Evolutionary conservation across 2,888 invertebrate species (phyloP).

Genomic region (Protodeltote pygarga): DNA sequence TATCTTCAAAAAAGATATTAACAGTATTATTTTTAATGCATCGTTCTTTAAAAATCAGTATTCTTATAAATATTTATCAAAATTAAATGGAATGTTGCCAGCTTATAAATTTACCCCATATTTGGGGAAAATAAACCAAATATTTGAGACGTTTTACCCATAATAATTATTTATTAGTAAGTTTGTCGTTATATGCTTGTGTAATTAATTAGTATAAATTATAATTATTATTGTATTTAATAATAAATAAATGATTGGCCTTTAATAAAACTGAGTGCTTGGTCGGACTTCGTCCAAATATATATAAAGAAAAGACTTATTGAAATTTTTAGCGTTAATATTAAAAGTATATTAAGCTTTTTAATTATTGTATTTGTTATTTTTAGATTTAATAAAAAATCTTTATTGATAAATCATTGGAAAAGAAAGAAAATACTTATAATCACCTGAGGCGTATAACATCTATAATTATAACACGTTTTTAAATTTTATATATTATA

Average conservation of each 20-base stretch:
- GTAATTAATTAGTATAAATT: constrained; percentile 52
- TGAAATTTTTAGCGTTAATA: constrained; percentile 72
- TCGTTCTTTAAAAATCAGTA: no score
- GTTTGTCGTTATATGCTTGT: constrained; percentile 53
- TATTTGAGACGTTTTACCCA: constrained; percentile 40
- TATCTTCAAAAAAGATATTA: no score
- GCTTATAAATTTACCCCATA: constrained; percentile 14
- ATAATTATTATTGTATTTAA: constrained; percentile 42
- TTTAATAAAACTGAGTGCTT: constrained; percentile 79
- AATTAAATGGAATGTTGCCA: constrained; percentile 24
- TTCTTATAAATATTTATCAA: constrained; percentile 23
- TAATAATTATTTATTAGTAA: constrained; percentile 54
- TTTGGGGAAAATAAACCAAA: constrained; percentile 35
- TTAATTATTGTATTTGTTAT: constrained; percentile 42
- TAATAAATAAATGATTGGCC: constrained; percentile 70
- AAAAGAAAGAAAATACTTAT: background rate
- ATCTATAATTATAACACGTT: no score
- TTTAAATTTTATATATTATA: no score
- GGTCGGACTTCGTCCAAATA: constrained; percentile 77
- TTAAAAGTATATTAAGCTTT: constrained; percentile 52
- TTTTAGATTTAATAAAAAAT: constrained; percentile 21
- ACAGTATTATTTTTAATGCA: no score
- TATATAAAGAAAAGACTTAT: constrained; percentile 79
- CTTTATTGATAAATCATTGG: background rate
- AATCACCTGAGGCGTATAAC: no score